phyloP scores from a whole-genome alignment of 2,797 vertebrate species.

The Chiroxiphia lanceolata region DNA sequence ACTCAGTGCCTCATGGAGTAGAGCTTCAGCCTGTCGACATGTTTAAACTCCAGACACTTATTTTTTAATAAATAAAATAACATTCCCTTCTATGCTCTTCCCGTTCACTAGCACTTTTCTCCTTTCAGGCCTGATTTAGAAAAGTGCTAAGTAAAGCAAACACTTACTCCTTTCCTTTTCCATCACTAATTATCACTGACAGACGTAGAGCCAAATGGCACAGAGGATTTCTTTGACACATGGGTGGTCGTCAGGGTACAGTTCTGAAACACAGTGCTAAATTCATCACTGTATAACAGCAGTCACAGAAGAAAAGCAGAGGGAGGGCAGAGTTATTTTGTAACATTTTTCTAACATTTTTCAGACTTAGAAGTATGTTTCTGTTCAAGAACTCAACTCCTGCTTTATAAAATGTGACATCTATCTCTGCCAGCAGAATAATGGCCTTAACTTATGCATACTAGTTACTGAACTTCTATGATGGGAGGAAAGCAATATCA shows the following conservation, averaged over 20 bases:
- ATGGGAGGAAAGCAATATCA: background rate
- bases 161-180: conserved; percentile 3
- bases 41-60: conserved; percentile 17
- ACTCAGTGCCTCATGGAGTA: background rate
- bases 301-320: background rate
- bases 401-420: background rate
- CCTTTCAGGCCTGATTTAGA: conserved; percentile 36
- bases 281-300: background rate
- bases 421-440: background rate
- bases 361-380: background rate
- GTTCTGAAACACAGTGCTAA: background rate
- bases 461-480: background rate
- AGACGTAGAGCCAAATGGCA: background rate
- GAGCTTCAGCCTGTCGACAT: background rate
- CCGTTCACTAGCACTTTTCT: conserved; percentile 2
- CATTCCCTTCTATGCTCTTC: background rate
- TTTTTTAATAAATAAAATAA: conserved; percentile 57
- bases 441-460: background rate
- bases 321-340: background rate
- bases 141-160: background rate
- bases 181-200: conserved; percentile 19
- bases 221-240: conserved; percentile 5
- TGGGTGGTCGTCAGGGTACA: background rate
- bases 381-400: background rate
- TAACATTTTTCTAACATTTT: background rate